phyloP scores from a whole-genome alignment of 2,888 invertebrate species.

The Campoplex nolae region DNA sequence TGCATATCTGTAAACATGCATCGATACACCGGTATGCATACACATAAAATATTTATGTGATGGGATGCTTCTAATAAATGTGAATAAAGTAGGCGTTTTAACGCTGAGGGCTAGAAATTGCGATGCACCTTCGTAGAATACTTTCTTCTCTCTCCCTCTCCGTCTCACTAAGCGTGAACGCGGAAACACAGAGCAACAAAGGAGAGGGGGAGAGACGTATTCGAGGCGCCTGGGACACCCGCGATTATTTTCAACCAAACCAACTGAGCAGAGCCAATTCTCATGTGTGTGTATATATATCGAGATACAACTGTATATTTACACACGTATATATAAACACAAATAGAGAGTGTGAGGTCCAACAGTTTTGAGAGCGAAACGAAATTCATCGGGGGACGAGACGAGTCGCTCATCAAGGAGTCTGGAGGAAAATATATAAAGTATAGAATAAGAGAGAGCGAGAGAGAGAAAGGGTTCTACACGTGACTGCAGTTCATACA shows the following conservation, averaged over 20 bases:
- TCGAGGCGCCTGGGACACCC: constrained; percentile 64
- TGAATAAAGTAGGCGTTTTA: constrained; percentile 8
- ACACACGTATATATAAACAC: constrained; percentile 9
- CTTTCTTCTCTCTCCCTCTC: constrained; percentile 9
- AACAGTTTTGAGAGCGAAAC: constrained; percentile 32
- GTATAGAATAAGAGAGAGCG: constrained; percentile 39
- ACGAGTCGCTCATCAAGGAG: constrained; percentile 24
- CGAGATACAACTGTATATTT: background rate
- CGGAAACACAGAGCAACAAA: constrained; percentile 58
- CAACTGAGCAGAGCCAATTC: constrained; percentile 47
- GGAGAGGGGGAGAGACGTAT: constrained; percentile 18
- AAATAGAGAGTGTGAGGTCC: constrained; percentile 21
- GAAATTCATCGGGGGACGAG: constrained; percentile 19
- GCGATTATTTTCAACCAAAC: constrained; percentile 72
- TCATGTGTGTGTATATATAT: constrained; percentile 20
- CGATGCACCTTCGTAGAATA: background rate
- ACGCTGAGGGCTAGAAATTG: background rate
- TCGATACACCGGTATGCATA: background rate
- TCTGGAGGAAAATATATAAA: background rate
- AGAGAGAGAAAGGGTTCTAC: constrained; percentile 17
- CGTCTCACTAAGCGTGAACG: constrained; percentile 44
- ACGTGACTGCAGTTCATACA: background rate
- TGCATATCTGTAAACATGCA: background rate
- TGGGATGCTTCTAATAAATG: constrained; percentile 6
- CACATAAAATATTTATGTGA: background rate